Evolutionary conservation across 1,140 invertebrate species (phyloP).

Genomic region (Orchesella cincta): DNA sequence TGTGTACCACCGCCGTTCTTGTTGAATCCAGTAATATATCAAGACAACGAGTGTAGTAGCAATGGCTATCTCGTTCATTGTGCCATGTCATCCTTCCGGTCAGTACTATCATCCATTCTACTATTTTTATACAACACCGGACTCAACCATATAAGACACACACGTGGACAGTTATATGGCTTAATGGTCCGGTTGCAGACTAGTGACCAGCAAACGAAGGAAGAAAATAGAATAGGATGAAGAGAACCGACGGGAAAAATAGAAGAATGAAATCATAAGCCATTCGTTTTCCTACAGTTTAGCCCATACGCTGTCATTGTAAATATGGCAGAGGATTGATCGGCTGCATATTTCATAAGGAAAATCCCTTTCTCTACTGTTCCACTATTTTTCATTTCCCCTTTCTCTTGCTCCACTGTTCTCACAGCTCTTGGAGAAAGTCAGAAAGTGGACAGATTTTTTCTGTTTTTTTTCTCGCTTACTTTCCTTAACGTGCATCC

Average conservation of each 20-base stretch:
- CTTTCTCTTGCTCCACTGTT: not conserved
- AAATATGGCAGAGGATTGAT: slow-evolving; percentile 27
- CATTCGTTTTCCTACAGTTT: slow-evolving; percentile 9
- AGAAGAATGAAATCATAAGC: slow-evolving; percentile 25
- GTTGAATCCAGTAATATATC: too few species aligned
- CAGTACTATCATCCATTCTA: not conserved
- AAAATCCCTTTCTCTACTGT: slow-evolving; percentile 22
- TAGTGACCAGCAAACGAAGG: slow-evolving; percentile 17
- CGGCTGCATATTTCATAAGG: slow-evolving; percentile 28
- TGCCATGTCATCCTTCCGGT: not conserved
- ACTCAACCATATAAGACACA: too few species aligned
- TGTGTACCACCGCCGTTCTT: too few species aligned
- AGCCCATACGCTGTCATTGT: slow-evolving; percentile 25
- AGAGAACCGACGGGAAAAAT: not conserved
- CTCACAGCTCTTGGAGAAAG: not conserved
- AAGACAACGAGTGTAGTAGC: too few species aligned
- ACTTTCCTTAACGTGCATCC: not conserved
- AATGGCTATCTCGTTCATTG: not conserved
- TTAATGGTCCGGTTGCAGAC: not conserved
- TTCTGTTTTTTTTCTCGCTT: not conserved
- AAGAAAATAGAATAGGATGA: not conserved
- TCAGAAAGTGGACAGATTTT: not conserved
- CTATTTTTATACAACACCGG: not conserved
- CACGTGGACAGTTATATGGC: not conserved
- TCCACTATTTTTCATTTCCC: slow-evolving; percentile 22